Percentiles rank a stretch among this genome's conserved stretches.
These are phyloP conservation scores for Synergus gifuensis DNA, from an alignment of 2,888 invertebrate genomes.

Conservation along the genomic window DNA sequence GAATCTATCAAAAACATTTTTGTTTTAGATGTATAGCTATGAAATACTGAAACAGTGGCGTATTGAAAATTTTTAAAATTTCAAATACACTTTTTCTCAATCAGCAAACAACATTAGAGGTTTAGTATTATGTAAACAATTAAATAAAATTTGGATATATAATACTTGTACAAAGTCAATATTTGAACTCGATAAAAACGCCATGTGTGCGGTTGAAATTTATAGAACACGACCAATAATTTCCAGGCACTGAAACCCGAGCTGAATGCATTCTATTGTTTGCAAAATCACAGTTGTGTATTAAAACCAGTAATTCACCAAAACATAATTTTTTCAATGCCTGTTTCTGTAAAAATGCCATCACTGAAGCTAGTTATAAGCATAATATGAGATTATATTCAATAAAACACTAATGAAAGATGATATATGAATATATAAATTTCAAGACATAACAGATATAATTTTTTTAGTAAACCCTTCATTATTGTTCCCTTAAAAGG, in stretches of 20 bases:
- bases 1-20: no score
- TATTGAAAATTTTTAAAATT: no score
- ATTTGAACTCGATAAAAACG: not conserved
- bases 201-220: not conserved
- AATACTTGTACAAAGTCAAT: not conserved
- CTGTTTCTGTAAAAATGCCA: not conserved
- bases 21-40: no score
- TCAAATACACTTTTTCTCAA: no score
- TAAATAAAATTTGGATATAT: no score
- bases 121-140: no score
- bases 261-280: conserved; percentile 20
- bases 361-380: not conserved
- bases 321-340: conserved; percentile 4
- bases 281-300: conserved; percentile 8
- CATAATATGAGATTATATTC: no score
- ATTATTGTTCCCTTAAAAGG: not conserved
- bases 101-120: no score
- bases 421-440: no score
- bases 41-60: no score
- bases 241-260: not conserved
- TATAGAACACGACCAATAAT: conserved; percentile 22
- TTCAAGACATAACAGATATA: no score
- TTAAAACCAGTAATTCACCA: conserved; percentile 16
- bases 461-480: not conserved
- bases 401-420: no score